A percentile compares a stretch with the other conserved stretches of the same genome.
These are phyloP conservation scores for Raphicerus campestris DNA, from an alignment of 2,113 vertebrate genomes.

Conservation along the genomic window DNA sequence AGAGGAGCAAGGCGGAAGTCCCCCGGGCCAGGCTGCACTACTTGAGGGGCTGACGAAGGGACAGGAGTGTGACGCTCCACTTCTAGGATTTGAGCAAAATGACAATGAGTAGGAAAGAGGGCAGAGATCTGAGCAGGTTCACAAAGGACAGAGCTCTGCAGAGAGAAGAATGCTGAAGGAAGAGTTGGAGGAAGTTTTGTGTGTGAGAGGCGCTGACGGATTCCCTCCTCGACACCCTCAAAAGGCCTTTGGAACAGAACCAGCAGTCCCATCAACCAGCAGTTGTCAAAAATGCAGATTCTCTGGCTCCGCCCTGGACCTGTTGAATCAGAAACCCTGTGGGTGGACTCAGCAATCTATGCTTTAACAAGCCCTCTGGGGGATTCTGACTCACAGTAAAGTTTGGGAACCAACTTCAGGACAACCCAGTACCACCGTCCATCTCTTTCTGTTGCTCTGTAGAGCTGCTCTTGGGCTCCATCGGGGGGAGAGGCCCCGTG, in stretches of 20 bases:
- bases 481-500: background rate
- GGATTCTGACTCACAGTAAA: background rate
- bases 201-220: background rate
- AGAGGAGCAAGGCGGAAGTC: background rate
- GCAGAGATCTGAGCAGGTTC: background rate
- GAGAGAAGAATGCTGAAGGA: background rate
- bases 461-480: background rate
- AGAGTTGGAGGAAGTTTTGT: background rate
- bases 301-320: background rate
- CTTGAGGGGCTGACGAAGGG: background rate
- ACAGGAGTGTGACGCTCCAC: background rate
- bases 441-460: background rate
- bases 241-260: background rate
- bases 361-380: background rate
- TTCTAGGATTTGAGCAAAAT: background rate
- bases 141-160: no score
- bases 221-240: background rate
- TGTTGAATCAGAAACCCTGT: background rate
- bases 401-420: background rate
- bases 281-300: background rate
- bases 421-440: accelerated
- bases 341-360: background rate
- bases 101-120: background rate
- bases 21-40: background rate
- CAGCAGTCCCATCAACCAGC: background rate